Base-by-base conservation (phyloP, 2,797 vertebrate genomes). In the Vespertilio murinus region DNA sequence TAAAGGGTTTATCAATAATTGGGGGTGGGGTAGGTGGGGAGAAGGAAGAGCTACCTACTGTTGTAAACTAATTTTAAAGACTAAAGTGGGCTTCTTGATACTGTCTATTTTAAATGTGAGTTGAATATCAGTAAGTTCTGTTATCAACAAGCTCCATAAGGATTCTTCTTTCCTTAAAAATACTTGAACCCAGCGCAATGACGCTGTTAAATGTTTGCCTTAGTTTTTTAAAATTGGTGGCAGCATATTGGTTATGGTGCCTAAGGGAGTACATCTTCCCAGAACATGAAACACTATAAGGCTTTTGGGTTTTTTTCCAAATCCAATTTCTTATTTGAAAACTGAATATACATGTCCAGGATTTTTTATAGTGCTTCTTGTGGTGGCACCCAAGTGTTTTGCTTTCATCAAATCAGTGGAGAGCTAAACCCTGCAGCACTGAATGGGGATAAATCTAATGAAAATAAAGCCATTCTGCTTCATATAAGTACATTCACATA, bases 281-380 rank as follows among this genome's bases (percentile, higher is more conserved):
- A 73, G 59, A 89, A 70, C 45, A 89, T 74, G 47, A 47, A 75
- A 30, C 11, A 12, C 8, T 86, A 17, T 86, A 14, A 90, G 5
- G 9, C 4, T 23, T 74, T 30, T 67, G 74, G 20, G 9, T 69
- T 73, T 82, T 54, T n/a, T 54, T n/a, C 4, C 38, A 69, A 92
- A 90, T 95, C 64, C 45, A 35, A 17, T 93, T 95, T 90, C 78
- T 85, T 91, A 28, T 40, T 90, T 70, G 61, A 81, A 93, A 89
- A 84, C n/a, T 5, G 14, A 95, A 93, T 96, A 73, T 91, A 61
- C 49, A 40, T n/a, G 6, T 71, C 40, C 65, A 78, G 30, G 33
- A 38, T 38, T 61, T 92, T 94, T 93, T 90, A 88, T 42, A 87
- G 17, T 59, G 17, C 40, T 89, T 35, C 87, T 93, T 52, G 11